Conservation (phyloP, 92 coral and sea anemone genomes). For the Actinernus sp. region DNA sequence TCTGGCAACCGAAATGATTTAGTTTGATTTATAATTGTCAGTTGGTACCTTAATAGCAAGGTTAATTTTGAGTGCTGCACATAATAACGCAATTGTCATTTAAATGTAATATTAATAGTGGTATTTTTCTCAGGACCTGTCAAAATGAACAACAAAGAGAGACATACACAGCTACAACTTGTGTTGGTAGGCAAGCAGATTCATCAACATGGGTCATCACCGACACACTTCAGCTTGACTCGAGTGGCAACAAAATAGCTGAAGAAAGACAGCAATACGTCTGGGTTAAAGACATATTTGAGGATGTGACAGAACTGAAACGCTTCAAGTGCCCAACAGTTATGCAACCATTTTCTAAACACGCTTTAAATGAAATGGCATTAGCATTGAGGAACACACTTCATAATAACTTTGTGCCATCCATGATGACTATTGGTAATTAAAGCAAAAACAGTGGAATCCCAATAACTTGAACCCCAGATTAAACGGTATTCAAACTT, state of each 20-base stretch:
- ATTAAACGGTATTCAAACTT: too few species aligned
- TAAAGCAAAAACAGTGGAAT: too few species aligned
- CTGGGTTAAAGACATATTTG: slow-evolving; percentile 13
- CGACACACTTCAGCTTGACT: neutral
- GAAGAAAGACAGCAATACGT: neutral
- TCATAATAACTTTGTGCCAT: too few species aligned
- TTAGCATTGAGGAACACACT: neutral
- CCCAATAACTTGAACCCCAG: too few species aligned
- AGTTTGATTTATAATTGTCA: too few species aligned
- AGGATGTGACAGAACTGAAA: neutral
- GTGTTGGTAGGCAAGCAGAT: slow-evolving; percentile 30
- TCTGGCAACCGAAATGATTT: too few species aligned
- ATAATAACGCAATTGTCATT: too few species aligned
- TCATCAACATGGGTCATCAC: slow-evolving; percentile 33
- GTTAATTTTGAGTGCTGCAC: too few species aligned
- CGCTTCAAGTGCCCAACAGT: neutral
- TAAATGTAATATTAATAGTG: too few species aligned
- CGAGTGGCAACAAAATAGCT: neutral
- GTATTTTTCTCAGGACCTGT: neutral
- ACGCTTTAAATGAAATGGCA: slow-evolving; percentile 9
- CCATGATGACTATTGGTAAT: too few species aligned
- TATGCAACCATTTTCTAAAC: slow-evolving; percentile 7
- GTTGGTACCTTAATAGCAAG: too few species aligned
- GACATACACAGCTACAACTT: slow-evolving; percentile 28
- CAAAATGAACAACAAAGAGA: slow-evolving; percentile 11